These are phyloP conservation scores for Irena cyanogastra DNA, from an alignment of 2,113 vertebrate genomes.

Conservation along the genomic window DNA sequence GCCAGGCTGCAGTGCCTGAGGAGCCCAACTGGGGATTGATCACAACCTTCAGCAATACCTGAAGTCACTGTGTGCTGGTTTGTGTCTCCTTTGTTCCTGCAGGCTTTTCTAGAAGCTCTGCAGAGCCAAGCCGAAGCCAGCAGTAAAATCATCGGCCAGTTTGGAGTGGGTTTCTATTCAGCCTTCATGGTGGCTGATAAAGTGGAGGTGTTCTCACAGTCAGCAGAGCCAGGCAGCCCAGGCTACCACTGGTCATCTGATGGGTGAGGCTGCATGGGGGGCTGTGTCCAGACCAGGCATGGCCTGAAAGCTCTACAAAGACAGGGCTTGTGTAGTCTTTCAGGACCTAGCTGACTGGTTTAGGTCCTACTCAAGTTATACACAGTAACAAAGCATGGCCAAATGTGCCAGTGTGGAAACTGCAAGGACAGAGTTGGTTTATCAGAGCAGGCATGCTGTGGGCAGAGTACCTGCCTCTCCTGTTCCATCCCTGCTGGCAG, in stretches of 20 bases:
- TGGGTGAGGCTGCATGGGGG: slow-evolving; percentile 71
- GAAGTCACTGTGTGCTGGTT: background rate
- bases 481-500: background rate
- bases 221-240: slow-evolving; percentile 63
- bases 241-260: slow-evolving; percentile 94
- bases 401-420: background rate
- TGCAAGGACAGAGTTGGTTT: background rate
- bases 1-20: background rate
- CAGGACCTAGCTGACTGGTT: background rate
- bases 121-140: slow-evolving; percentile 87
- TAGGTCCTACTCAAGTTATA: background rate
- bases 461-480: background rate
- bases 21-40: background rate
- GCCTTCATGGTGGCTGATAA: slow-evolving; percentile 94
- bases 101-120: slow-evolving; percentile 91
- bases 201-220: slow-evolving; percentile 89
- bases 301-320: background rate
- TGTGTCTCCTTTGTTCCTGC: background rate
- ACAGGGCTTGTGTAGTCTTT: background rate
- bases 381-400: background rate
- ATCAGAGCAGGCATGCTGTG: background rate
- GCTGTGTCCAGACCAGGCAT: background rate
- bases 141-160: slow-evolving; percentile 94
- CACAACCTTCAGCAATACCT: background rate
- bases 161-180: slow-evolving; percentile 96